Evolutionary conservation across 2,797 vertebrate species (phyloP).

Genomic region (Pyrocephalus nanus): DNA sequence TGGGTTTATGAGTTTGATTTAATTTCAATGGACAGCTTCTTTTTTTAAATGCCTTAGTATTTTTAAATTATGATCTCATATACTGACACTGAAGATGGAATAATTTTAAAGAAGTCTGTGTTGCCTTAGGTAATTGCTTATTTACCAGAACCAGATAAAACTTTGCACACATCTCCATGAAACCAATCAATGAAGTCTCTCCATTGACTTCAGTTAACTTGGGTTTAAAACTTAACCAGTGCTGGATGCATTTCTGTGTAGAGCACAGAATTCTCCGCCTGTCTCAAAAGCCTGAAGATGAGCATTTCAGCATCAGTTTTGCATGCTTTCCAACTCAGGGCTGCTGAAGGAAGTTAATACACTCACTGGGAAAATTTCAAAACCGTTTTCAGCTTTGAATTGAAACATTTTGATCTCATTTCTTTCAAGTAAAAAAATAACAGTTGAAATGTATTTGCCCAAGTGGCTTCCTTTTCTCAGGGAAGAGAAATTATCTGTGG

Average conservation of each 20-base stretch:
- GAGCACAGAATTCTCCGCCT: background rate
- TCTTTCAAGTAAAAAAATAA: background rate
- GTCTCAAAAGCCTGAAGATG: background rate
- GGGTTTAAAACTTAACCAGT: background rate
- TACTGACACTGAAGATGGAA: background rate
- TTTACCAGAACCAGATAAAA: background rate
- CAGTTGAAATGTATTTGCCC: background rate
- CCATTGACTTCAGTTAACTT: background rate
- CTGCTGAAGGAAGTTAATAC: background rate
- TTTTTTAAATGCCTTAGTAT: background rate
- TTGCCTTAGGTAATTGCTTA: background rate
- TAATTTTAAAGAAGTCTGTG: background rate
- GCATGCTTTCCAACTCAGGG: background rate
- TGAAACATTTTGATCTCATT: background rate
- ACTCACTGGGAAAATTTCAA: background rate
- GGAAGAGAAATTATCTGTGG: background rate
- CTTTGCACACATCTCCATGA: background rate
- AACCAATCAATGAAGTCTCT: background rate
- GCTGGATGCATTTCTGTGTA: background rate
- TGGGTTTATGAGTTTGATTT: background rate
- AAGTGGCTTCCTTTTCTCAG: background rate
- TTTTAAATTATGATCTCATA: background rate
- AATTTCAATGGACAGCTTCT: background rate
- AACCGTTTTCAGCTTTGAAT: background rate
- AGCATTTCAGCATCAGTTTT: background rate